These are phyloP conservation scores for Sapajus apella DNA, from an alignment of 2,113 vertebrate genomes.

Conservation along the genomic window DNA sequence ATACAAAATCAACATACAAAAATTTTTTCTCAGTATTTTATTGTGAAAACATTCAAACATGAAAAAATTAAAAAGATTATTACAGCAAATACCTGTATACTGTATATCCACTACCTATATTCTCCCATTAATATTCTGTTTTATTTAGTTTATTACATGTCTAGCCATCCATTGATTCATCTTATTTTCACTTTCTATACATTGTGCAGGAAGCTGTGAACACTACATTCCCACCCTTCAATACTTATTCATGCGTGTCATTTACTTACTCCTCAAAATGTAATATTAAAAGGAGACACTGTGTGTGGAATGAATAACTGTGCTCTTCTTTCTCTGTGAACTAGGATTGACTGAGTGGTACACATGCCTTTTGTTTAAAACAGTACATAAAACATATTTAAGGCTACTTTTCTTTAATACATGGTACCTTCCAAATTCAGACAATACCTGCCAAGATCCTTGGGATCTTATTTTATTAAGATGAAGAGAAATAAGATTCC, in stretches of 20 bases:
- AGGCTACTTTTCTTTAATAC: slow-evolving; percentile 24
- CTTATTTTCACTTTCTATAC: background rate
- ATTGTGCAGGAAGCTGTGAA: background rate
- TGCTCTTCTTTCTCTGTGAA: background rate
- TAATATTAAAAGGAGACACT: background rate
- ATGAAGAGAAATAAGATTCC: background rate
- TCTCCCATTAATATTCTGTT: background rate
- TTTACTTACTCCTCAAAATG: background rate
- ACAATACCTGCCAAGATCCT: background rate
- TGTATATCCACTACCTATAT: background rate
- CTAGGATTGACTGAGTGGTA: background rate
- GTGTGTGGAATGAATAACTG: background rate
- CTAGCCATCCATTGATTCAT: background rate
- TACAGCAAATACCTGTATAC: background rate
- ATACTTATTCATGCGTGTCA: background rate
- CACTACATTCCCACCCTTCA: background rate
- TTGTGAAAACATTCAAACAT: background rate
- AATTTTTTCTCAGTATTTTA: background rate
- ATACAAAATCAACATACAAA: too few species aligned
- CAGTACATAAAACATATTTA: background rate
- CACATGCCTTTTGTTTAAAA: background rate
- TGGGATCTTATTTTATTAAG: slow-evolving; percentile 27
- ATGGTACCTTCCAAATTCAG: background rate
- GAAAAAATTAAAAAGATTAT: background rate
- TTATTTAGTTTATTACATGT: background rate